These are phyloP conservation scores for Anthoscopus minutus DNA, from an alignment of 2,113 vertebrate genomes.

Conservation along the genomic window DNA sequence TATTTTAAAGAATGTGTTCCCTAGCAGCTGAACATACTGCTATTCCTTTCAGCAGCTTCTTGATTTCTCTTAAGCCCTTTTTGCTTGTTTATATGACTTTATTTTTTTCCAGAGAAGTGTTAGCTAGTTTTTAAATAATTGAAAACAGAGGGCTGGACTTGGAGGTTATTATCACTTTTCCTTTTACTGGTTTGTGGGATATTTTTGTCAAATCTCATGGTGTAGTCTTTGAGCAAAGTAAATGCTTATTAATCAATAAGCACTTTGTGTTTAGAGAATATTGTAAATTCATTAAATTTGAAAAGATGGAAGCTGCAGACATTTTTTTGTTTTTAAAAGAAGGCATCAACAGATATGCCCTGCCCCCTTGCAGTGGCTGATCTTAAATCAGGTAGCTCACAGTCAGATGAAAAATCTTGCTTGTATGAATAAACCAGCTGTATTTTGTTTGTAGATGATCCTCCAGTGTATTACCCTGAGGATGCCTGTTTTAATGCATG, in stretches of 20 bases:
- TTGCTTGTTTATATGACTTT: background rate
- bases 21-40: background rate
- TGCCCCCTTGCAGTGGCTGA: background rate
- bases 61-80: background rate
- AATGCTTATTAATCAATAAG: background rate
- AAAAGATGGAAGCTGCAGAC: background rate
- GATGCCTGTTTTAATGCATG: background rate
- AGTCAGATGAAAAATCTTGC: background rate
- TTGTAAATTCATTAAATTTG: background rate
- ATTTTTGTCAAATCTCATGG: background rate
- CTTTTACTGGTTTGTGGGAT: background rate
- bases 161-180: background rate
- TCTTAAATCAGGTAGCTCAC: background rate
- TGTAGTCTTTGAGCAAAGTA: background rate
- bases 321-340: background rate
- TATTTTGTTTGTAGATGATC: background rate
- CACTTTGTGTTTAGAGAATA: background rate
- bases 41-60: background rate
- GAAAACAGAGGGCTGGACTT: background rate
- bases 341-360: background rate
- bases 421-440: background rate
- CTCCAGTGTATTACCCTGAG: background rate
- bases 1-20: background rate
- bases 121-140: background rate
- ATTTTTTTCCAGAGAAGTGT: background rate